Conservation (phyloP, 2,797 vertebrate species). For the Peromyscus melanophrys region DNA sequence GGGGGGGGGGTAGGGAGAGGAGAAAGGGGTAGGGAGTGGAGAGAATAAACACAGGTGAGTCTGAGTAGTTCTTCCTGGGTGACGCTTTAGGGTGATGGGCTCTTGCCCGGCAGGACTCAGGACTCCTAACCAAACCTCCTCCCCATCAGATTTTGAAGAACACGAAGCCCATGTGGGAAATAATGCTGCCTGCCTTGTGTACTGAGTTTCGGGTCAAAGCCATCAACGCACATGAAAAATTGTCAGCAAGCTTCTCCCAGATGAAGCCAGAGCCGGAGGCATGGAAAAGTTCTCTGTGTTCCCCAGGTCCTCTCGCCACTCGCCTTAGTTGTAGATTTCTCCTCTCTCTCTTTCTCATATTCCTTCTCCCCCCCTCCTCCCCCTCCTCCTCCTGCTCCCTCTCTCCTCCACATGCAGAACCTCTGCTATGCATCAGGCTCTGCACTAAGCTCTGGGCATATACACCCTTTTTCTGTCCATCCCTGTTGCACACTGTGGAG, state of each 20-base stretch:
- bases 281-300: neutral
- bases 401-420: neutral
- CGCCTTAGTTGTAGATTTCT: too few species aligned
- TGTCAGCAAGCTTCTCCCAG: neutral
- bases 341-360: neutral
- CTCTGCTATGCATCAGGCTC: neutral
- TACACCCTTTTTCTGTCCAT: neutral
- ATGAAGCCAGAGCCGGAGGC: neutral
- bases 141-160: neutral
- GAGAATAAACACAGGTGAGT: conserved; percentile 52
- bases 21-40: neutral
- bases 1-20: fast-evolving
- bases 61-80: neutral
- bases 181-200: neutral
- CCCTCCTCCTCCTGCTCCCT: neutral
- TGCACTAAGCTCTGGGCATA: neutral
- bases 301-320: neutral
- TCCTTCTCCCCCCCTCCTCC: fast-evolving
- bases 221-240: neutral
- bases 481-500: neutral
- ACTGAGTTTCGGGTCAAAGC: neutral
- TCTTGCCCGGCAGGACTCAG: fast-evolving
- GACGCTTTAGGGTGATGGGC: neutral
- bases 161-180: neutral
- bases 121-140: neutral